A percentile compares a stretch with the other conserved stretches of the same genome.
Evolutionary conservation across 2,113 vertebrate species (phyloP).

Genomic region (Sphyrna mokarran): DNA sequence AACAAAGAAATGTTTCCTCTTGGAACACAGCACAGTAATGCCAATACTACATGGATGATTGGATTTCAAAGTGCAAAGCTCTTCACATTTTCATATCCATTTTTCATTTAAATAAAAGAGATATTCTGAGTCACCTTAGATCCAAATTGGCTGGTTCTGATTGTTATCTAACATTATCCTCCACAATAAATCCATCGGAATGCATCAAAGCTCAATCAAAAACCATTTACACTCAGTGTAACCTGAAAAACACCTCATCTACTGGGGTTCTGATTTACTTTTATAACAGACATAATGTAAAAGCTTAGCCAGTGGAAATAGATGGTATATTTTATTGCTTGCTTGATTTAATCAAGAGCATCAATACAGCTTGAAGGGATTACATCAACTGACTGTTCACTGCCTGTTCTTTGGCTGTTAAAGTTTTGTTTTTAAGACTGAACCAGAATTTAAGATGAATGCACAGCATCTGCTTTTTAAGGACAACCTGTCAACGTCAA

Average conservation of each 20-base stretch:
- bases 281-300: not conserved
- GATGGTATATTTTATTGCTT: not conserved
- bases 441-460: not conserved
- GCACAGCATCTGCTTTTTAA: not conserved
- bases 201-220: constrained; percentile 15
- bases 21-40: not conserved
- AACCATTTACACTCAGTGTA: not conserved
- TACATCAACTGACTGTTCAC: not conserved
- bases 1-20: not conserved
- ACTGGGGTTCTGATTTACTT: not conserved
- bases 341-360: not conserved
- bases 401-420: not conserved
- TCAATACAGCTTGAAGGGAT: not conserved
- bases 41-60: not conserved
- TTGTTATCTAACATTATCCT: not conserved
- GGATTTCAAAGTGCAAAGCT: not conserved
- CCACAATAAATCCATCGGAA: not conserved
- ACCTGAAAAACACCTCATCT: not conserved
- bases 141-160: constrained; percentile 6
- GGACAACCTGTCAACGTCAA: not conserved
- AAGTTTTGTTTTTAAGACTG: not conserved
- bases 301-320: not conserved
- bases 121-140: not conserved
- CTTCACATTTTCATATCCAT: not conserved
- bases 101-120: constrained; percentile 21